Conservation (phyloP, 2,113 vertebrate species). For the Myiopsitta monachus region DNA sequence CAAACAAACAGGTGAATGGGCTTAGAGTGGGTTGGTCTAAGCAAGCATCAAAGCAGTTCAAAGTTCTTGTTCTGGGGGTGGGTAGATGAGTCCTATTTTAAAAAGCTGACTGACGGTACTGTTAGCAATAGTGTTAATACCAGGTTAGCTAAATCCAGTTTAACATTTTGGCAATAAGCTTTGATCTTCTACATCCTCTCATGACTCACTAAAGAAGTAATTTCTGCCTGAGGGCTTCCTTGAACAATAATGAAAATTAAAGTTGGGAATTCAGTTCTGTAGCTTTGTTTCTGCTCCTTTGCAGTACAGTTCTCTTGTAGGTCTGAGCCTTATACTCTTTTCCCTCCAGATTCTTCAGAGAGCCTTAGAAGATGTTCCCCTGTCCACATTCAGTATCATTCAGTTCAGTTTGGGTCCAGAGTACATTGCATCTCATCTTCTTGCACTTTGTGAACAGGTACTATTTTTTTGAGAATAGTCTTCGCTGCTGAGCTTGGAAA, state of each 20-base stretch:
- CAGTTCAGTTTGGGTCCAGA: conserved; percentile 74
- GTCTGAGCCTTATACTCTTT: neutral
- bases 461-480: neutral
- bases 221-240: conserved; percentile 20
- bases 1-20: conserved; percentile 83
- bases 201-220: neutral
- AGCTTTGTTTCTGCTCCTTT: neutral
- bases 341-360: conserved; percentile 76
- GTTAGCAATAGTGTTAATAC: neutral
- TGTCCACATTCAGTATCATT: conserved; percentile 80
- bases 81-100: neutral
- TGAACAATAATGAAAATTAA: neutral
- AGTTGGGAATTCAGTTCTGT: neutral
- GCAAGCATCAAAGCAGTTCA: conserved; percentile 15
- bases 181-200: conserved; percentile 44
- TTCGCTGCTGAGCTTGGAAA: neutral
- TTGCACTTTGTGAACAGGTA: conserved; percentile 50
- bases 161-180: neutral
- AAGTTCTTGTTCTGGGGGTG: conserved; percentile 20
- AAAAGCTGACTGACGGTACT: neutral
- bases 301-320: neutral
- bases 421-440: neutral
- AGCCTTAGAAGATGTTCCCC: conserved; percentile 69
- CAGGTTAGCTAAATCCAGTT: neutral
- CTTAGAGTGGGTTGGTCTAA: conserved; percentile 15